These are phyloP conservation scores for Chauna torquata DNA, from an alignment of 2,113 vertebrate genomes.

Conservation along the genomic window DNA sequence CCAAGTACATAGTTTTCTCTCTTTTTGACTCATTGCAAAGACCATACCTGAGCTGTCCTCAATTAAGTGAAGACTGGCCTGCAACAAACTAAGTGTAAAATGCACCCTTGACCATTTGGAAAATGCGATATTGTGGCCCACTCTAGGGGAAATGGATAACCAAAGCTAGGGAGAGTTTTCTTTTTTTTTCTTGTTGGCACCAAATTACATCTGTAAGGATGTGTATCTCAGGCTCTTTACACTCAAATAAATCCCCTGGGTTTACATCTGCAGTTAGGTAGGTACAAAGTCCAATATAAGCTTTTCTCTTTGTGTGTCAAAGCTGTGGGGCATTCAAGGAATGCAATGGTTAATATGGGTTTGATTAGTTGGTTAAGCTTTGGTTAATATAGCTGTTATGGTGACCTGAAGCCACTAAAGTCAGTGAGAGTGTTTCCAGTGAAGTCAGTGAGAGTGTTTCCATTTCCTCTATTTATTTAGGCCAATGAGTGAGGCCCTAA, in stretches of 20 bases:
- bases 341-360: neutral
- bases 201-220: neutral
- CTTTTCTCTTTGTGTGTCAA: neutral
- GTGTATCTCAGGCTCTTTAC: neutral
- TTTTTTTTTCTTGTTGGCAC: neutral
- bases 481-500: neutral
- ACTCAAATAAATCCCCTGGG: neutral
- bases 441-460: neutral
- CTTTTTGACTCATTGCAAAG: neutral
- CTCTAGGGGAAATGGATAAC: neutral
- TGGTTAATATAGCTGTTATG: neutral
- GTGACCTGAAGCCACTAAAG: neutral
- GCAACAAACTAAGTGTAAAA: neutral
- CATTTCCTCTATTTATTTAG: constrained; percentile 27
- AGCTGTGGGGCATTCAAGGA: neutral
- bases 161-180: neutral
- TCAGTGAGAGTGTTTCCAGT: neutral
- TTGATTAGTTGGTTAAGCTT: neutral
- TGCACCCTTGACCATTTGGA: rapidly evolving
- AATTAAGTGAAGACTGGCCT: neutral
- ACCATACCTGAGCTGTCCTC: neutral
- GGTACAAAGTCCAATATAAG: neutral
- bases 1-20: constrained; percentile 70
- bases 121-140: neutral
- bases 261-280: neutral